phyloP scores from a whole-genome alignment of 2,113 vertebrate genomes.

The Trematocara unimaculatum region DNA sequence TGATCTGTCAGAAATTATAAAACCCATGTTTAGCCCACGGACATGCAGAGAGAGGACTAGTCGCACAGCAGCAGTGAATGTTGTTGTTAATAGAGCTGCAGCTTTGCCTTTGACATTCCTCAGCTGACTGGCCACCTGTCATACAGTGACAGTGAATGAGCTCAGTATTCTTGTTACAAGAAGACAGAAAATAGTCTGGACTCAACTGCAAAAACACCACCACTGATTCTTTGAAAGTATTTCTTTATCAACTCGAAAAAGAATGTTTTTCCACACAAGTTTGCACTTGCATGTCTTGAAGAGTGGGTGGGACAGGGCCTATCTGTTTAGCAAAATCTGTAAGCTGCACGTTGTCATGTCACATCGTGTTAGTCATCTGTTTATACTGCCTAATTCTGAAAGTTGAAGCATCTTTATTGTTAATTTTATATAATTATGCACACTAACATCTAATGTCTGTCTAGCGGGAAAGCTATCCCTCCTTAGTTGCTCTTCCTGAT shows the following conservation, averaged over 20 bases:
- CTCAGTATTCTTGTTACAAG: background rate
- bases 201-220: background rate
- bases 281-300: background rate
- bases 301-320: background rate
- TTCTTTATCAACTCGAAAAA: background rate
- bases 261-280: background rate
- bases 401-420: background rate
- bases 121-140: conserved; percentile 1
- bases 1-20: background rate
- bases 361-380: accelerated
- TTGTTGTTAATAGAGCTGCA: background rate
- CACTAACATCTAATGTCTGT: background rate
- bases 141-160: background rate
- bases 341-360: background rate
- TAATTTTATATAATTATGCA: background rate
- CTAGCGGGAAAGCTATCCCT: background rate
- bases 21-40: background rate
- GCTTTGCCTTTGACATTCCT: background rate
- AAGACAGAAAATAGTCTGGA: background rate
- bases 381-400: background rate
- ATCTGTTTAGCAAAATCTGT: background rate
- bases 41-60: background rate
- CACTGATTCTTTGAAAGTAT: background rate
- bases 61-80: background rate
- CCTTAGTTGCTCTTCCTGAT: background rate